A percentile compares a stretch with the other conserved stretches of the same genome.
These are phyloP conservation scores for Epinotia bilunana DNA, from an alignment of 2,888 invertebrate genomes.

Conservation along the genomic window DNA sequence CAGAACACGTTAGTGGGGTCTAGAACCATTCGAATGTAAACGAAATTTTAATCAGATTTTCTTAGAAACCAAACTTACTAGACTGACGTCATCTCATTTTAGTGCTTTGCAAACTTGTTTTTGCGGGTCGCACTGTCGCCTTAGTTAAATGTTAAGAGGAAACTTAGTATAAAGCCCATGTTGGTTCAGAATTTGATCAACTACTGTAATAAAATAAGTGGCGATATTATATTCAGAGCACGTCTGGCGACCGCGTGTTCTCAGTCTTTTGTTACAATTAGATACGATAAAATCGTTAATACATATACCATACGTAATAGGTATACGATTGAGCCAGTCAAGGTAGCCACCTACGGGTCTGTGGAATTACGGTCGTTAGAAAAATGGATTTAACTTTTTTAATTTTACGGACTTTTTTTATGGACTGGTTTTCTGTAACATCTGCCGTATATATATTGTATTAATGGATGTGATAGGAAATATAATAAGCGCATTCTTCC, in stretches of 20 bases:
- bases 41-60: constrained; percentile 12
- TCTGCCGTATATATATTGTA: too few species aligned
- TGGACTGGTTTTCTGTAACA: too few species aligned
- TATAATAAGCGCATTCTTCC: too few species aligned
- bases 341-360: constrained; percentile 4
- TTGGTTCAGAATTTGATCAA: constrained; percentile 13
- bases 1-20: constrained; percentile 8
- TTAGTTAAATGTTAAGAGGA: background rate
- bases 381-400: background rate
- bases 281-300: constrained; percentile 42
- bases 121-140: background rate
- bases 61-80: constrained; percentile 24
- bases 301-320: constrained; percentile 13
- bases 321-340: background rate
- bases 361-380: background rate
- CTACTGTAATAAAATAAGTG: constrained; percentile 6
- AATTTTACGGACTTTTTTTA: background rate
- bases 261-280: constrained; percentile 43
- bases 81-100: constrained; percentile 28
- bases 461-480: too few species aligned
- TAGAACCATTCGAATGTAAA: constrained; percentile 12
- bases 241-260: constrained; percentile 22
- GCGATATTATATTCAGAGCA: constrained; percentile 21
- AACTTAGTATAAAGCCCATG: background rate
- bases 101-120: constrained; percentile 20